Conservation (phyloP, 2,888 invertebrate genomes). For the Epistrophella euchroma region DNA sequence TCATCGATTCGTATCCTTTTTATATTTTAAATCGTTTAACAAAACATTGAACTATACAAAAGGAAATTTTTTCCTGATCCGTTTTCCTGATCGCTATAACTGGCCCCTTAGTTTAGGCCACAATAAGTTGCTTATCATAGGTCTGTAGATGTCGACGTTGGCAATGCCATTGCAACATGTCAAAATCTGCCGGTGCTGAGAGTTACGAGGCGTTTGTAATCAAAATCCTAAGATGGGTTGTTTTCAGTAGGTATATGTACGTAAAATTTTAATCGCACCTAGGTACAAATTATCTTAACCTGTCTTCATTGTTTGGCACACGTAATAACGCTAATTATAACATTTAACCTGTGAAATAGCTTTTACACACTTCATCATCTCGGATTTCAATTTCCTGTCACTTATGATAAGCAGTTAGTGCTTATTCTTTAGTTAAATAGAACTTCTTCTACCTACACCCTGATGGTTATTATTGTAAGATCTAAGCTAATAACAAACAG, state of each 20-base stretch:
- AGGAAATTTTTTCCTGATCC: too few species aligned
- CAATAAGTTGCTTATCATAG: too few species aligned
- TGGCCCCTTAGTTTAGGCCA: too few species aligned
- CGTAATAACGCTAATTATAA: slow-evolving; percentile 26
- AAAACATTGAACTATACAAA: too few species aligned
- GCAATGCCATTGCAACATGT: too few species aligned
- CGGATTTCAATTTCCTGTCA: slow-evolving; percentile 24
- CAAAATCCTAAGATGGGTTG: not conserved
- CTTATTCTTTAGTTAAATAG: not conserved
- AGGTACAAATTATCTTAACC: not conserved
- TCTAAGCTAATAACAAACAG: slow-evolving; percentile 16
- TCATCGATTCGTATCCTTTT: too few species aligned
- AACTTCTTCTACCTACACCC: not conserved
- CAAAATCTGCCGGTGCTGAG: too few species aligned
- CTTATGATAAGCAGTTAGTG: slow-evolving; percentile 12
- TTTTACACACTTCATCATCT: slow-evolving; percentile 7
- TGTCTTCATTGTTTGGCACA: not conserved
- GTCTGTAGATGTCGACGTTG: too few species aligned
- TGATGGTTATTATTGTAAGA: not conserved
- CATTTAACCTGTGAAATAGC: slow-evolving; percentile 14
- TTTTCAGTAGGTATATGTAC: not conserved
- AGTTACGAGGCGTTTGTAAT: not conserved
- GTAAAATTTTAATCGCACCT: not conserved
- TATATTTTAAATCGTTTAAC: too few species aligned
- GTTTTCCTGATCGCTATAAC: too few species aligned